These are phyloP conservation scores for Gorsachius goisagi DNA, from an alignment of 2,113 vertebrate species.

Conservation along the genomic window DNA sequence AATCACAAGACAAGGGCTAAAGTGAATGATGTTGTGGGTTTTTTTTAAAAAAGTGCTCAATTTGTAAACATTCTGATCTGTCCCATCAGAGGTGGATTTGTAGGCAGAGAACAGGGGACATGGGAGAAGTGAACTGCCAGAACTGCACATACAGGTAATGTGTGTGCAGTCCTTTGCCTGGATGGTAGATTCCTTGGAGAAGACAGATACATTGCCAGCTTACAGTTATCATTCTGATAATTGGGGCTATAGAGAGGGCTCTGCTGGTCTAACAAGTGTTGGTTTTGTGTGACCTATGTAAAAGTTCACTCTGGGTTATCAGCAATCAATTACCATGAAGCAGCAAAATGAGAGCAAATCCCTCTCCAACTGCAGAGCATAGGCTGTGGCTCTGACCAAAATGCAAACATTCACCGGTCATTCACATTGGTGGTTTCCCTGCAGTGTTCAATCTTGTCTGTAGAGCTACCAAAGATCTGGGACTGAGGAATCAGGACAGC, in stretches of 20 bases:
- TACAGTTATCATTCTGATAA: neutral
- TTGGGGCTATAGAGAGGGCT: neutral
- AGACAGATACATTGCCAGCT: neutral
- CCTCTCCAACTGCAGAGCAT: neutral
- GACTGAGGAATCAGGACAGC: neutral
- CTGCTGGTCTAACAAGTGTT: neutral
- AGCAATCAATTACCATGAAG: neutral
- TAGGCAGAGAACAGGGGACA: neutral
- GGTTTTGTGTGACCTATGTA: neutral
- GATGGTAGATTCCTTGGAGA: neutral
- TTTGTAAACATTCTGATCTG: neutral
- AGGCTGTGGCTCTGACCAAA: neutral
- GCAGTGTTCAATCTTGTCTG: neutral
- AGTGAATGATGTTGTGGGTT: neutral
- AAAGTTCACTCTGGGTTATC: neutral
- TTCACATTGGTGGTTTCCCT: neutral
- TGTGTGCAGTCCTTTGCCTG: neutral
- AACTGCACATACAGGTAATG: neutral
- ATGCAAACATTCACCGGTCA: neutral
- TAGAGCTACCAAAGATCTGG: neutral
- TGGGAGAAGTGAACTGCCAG: neutral
- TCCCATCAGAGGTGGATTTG: neutral
- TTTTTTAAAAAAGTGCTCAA: neutral
- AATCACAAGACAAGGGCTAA: neutral
- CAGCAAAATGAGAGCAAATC: neutral